Evolutionary conservation across 2,888 invertebrate species (phyloP).

Genomic region (Drosophila basisetae): DNA sequence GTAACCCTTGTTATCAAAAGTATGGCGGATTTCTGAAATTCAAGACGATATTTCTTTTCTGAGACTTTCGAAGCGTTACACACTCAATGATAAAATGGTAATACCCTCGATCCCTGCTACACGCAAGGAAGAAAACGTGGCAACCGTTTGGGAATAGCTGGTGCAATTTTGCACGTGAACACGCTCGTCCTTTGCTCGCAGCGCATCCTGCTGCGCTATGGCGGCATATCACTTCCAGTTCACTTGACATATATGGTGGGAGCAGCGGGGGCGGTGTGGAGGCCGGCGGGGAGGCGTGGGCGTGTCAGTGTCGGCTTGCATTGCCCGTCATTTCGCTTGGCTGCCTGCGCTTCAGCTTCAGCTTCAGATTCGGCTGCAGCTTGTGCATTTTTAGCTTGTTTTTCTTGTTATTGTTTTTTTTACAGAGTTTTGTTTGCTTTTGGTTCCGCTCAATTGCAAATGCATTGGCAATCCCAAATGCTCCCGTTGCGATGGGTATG

Average conservation of each 20-base stretch:
- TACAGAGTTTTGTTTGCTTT: constrained; percentile 21
- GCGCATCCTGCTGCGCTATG: constrained; percentile 22
- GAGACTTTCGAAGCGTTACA: background rate
- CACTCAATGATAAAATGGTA: background rate
- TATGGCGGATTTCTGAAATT: background rate
- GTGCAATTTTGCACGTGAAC: constrained; percentile 81
- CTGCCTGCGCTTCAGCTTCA: constrained; percentile 48
- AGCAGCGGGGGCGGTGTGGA: background rate
- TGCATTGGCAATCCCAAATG: constrained; percentile 69
- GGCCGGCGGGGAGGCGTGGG: constrained; percentile 17
- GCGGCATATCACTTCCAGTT: constrained; percentile 80
- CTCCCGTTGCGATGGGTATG: constrained; percentile 43
- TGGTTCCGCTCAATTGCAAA: constrained; percentile 54
- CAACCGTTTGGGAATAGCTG: constrained; percentile 70
- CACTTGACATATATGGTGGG: constrained; percentile 77
- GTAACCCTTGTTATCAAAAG: background rate
- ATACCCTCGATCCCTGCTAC: background rate
- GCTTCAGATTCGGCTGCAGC: constrained; percentile 23
- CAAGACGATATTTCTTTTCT: too few species aligned
- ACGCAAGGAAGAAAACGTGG: constrained; percentile 1
- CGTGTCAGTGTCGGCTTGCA: constrained; percentile 48
- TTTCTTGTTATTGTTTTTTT: constrained; percentile 14
- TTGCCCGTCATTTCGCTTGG: constrained; percentile 53
- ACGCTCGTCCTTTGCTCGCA: constrained; percentile 58
- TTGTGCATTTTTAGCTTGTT: constrained; percentile 48